Base-by-base conservation (phyloP, 2,113 vertebrate genomes). In the Hepsetus odoe region DNA sequence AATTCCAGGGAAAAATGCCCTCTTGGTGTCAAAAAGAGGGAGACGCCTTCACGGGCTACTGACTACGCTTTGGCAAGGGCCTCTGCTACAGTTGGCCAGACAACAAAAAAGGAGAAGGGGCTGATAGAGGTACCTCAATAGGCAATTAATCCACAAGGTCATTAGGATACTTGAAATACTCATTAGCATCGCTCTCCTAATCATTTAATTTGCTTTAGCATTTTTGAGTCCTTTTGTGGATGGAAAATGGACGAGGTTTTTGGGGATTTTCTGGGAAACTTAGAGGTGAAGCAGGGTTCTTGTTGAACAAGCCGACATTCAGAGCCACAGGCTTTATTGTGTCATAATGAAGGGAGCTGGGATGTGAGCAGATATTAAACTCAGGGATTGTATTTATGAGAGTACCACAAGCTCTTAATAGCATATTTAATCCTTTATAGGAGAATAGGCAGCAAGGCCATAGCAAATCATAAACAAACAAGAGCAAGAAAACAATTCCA, bases 1-100 rank as follows among this genome's bases (percentile, higher is more conserved):
- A 89, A 93, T 92, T 92, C 88, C 87, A 89, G 86, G 92, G 86
- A 85, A 89, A 92, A 92, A 88, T 87, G 89, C 88, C 89, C 89
- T 92, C 89, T 90, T 90, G 92, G 92, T 94, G 94, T 95, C 93
- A 94, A 91, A 92, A 92, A 91, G 91, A 91, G 91, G 89, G 89
- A 94, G 94, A 96, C 92, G 95, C 96, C 96, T 97, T 98, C 96
- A 97, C 93, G 94, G 97, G 93, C 97, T 92, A 92, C 90, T 97
- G 94, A 90, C 93, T 95, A 93, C 91, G 92, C 93, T 91, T 96
- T 90, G 56, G 88, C 92, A 90, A 89, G 93, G 88, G 87, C 93
- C 94, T 92, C 92, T 81, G 84, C 82, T 92, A 84, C 90, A 91
- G 90, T 93, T 91, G 93, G 91, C 85, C 80, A 88, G 91, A 96